These are phyloP conservation scores for Misgurnus mizolepis DNA, from an alignment of 2,113 vertebrate genomes.

Conservation along the genomic window DNA sequence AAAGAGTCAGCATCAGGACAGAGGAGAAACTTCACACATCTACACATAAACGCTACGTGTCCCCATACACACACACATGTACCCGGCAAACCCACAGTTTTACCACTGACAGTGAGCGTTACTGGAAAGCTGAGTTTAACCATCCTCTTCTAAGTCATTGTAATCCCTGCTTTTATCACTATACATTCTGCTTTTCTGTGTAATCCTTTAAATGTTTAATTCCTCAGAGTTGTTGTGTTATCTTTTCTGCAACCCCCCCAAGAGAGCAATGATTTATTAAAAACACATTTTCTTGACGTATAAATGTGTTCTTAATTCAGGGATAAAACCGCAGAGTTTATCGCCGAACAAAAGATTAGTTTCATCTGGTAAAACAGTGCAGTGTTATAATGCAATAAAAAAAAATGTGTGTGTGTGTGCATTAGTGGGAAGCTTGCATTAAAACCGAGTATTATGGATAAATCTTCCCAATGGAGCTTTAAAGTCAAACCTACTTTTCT, in stretches of 20 bases:
- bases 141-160: constrained; percentile 77
- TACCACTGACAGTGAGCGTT: constrained; percentile 74
- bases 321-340: constrained; percentile 66
- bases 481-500: constrained; percentile 67
- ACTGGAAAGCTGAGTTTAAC: constrained; percentile 78
- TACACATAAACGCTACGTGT: constrained; percentile 47
- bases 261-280: constrained; percentile 69
- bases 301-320: constrained; percentile 76
- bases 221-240: constrained; percentile 78
- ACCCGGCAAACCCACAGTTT: constrained; percentile 34
- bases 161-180: constrained; percentile 81
- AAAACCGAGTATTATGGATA: constrained; percentile 64
- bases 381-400: constrained; percentile 68
- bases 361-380: constrained; percentile 68
- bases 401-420: constrained; percentile 54
- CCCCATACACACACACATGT: constrained; percentile 24
- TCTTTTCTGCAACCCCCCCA: constrained; percentile 53
- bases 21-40: constrained; percentile 52
- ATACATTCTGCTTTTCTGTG: constrained; percentile 76
- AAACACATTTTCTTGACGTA: constrained; percentile 69
- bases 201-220: constrained; percentile 81
- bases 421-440: constrained; percentile 34
- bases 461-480: constrained; percentile 67
- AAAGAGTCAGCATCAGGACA: constrained; percentile 66
- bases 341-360: constrained; percentile 77